These are phyloP conservation scores for Leptinotarsa juncta DNA, from an alignment of 2,888 invertebrate species.

Conservation along the genomic window DNA sequence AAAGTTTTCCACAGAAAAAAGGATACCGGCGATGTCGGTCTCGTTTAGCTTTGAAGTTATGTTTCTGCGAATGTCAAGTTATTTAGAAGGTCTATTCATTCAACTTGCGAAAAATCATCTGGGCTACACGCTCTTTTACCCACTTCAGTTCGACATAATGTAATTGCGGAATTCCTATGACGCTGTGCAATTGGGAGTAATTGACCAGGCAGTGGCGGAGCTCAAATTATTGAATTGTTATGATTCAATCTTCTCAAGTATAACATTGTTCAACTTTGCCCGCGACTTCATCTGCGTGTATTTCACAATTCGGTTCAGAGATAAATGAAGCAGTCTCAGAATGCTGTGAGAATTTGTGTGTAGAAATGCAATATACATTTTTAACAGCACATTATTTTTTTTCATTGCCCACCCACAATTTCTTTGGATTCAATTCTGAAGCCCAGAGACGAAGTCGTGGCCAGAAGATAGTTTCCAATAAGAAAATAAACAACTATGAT, in stretches of 20 bases:
- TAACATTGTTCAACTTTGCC: neutral
- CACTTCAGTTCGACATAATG: constrained; percentile 6
- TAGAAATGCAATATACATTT: too few relatives aligned
- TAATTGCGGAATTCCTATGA: constrained; percentile 18
- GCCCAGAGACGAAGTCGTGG: too few relatives aligned
- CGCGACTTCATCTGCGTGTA: too few relatives aligned
- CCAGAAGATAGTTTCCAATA: too few relatives aligned
- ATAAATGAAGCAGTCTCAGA: too few relatives aligned
- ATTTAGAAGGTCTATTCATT: neutral
- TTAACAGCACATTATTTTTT: too few relatives aligned
- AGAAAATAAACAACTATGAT: too few relatives aligned
- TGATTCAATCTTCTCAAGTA: neutral
- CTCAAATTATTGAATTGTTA: neutral
- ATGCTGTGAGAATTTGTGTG: too few relatives aligned
- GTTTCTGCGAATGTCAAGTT: neutral
- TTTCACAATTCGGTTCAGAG: too few relatives aligned
- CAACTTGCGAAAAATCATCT: neutral
- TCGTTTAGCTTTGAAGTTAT: neutral
- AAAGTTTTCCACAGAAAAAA: neutral
- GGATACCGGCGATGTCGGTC: neutral
- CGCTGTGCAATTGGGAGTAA: constrained; percentile 13
- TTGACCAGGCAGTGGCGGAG: constrained; percentile 11
- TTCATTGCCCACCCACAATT: too few relatives aligned
- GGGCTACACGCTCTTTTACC: neutral
- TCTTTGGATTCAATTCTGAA: too few relatives aligned